Conservation (phyloP, 2,888 invertebrate genomes). For the Leptopilina syphax region DNA sequence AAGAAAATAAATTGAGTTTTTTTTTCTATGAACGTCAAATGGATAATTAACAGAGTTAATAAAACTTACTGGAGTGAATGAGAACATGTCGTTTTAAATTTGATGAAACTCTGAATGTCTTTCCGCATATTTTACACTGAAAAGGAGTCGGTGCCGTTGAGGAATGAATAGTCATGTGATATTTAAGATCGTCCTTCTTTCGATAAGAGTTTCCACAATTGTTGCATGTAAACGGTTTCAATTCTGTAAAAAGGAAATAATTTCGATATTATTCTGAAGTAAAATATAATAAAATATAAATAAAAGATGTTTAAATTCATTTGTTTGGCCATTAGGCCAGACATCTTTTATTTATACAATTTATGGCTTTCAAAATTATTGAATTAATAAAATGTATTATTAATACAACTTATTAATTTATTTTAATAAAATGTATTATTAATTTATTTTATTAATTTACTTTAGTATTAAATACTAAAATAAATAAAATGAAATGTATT, state of each 20-base stretch:
- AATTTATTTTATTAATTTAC: too few species aligned
- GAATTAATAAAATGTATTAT: background rate
- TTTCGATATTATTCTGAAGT: too few species aligned
- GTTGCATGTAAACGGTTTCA: conserved; percentile 79
- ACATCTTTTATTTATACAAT: too few species aligned
- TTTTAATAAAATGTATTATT: too few species aligned
- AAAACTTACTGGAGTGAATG: conserved; percentile 82
- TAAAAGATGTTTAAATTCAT: too few species aligned
- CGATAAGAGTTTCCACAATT: conserved; percentile 82
- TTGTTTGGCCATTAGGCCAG: too few species aligned
- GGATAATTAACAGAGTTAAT: background rate
- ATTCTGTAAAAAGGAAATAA: conserved; percentile 73
- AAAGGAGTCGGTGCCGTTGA: conserved; percentile 78
- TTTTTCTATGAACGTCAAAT: conserved; percentile 30
- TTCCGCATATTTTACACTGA: conserved; percentile 83
- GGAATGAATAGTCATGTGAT: conserved; percentile 79
- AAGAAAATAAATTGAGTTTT: conserved; percentile 42
- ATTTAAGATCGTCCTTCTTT: conserved; percentile 80
- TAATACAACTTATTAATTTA: too few species aligned
- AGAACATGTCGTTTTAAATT: conserved; percentile 84
- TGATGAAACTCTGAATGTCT: conserved; percentile 83
- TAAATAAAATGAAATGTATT: background rate
- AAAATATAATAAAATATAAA: too few species aligned
- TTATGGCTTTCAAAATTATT: too few species aligned
- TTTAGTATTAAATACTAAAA: too few species aligned